Base-by-base conservation (phyloP, 2,113 vertebrate genomes). In the Cricetomys ansorgei region DNA sequence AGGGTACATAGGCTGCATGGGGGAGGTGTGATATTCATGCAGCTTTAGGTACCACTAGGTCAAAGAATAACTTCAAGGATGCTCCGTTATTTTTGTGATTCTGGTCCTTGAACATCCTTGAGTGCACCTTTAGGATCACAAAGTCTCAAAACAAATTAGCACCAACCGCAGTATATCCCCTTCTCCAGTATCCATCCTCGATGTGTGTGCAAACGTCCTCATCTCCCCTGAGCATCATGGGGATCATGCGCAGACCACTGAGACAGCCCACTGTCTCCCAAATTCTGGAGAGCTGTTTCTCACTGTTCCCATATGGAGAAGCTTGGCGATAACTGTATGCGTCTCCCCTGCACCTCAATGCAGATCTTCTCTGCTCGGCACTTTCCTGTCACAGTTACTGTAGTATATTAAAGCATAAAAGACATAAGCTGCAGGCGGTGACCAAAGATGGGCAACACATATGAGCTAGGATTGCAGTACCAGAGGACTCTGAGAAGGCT, bases 221-320 rank as follows among this genome's bases (percentile, higher is more conserved):
- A 69, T n/a, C 55, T 80, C 12, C 29, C 37, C 69, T 43, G 70
- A 3, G 29, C 4, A 57, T 87, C 53, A 65, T 0, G 1, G 8
- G 27, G 13, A 21, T 5, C 2, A 7, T 48, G 62, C 23, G 45
- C 0, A 48, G 88, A 75, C 34, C 43, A 53, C 2, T 59, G 15
- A 48, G 48, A 19, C 27, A 59, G 1, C 34, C 59, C 50, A 34
- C 16, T 8, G 8, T n/a, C 76, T 48, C 9, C 27, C 8, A 91
- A 40, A 62, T 11, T n/a, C 27, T 3, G 5, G 84, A 57, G 7
- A 1, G 50, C 17, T 16, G 10, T 16, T 72, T 85, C 79, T 94
- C 45, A 15, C 8, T 0, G 0, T 15, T 67, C 37, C 72, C 70
- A 0, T 11, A 12, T 43, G n/a, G 53, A 3, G 50, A n/a, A 62